Evolutionary conservation across 1,140 invertebrate genomes (phyloP).

Genomic region (Cepaea nemoralis): DNA sequence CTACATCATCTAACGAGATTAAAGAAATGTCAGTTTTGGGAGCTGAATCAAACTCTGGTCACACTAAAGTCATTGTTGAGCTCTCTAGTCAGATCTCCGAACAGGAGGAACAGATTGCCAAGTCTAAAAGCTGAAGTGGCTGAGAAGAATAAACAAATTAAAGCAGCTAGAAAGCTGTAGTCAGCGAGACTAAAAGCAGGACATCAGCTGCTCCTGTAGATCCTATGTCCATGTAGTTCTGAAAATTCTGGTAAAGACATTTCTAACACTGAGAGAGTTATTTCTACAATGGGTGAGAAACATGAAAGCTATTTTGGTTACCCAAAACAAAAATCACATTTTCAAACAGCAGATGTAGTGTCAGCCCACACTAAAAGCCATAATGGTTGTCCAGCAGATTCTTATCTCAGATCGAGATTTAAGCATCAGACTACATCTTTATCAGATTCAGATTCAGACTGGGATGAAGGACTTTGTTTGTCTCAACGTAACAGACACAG

Average conservation of each 20-base stretch:
- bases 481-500: background rate
- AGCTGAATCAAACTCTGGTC: background rate
- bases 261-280: background rate
- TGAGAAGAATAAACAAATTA: slow-evolving; percentile 14
- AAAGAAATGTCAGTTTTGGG: background rate
- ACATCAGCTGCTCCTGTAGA: background rate
- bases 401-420: background rate
- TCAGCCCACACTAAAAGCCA: background rate
- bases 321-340: background rate
- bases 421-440: slow-evolving; percentile 13
- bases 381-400: no score
- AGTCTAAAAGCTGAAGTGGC: background rate
- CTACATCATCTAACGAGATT: background rate
- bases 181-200: background rate
- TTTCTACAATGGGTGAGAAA: background rate
- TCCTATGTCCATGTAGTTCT: background rate
- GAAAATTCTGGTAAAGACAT: background rate
- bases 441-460: slow-evolving; percentile 41
- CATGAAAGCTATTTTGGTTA: background rate
- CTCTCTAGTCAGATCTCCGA: slow-evolving; percentile 32
- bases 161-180: background rate
- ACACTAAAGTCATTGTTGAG: slow-evolving; percentile 37
- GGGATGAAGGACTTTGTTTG: background rate
- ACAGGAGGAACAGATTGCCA: slow-evolving; percentile 20
- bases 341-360: background rate